A percentile compares a stretch with the other conserved stretches of the same genome.
These are phyloP conservation scores for Cyphomyrus plagiostoma DNA, from an alignment of 2,113 vertebrate species.

Conservation along the genomic window DNA sequence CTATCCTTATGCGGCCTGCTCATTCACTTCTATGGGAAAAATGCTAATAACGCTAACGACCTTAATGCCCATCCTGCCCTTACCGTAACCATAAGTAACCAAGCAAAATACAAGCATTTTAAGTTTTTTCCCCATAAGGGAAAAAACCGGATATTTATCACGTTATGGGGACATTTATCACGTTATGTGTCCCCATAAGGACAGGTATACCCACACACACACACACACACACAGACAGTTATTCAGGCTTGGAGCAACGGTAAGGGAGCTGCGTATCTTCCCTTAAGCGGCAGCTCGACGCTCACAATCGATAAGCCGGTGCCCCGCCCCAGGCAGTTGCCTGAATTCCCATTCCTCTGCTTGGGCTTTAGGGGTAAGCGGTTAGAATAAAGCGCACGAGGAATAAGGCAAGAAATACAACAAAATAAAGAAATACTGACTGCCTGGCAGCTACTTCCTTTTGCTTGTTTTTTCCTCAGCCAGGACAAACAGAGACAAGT, in stretches of 20 bases:
- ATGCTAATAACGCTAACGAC: too few species aligned
- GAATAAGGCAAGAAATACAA: background rate
- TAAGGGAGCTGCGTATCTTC: constrained; percentile 17
- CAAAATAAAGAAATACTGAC: background rate
- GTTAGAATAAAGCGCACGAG: background rate
- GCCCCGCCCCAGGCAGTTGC: constrained; percentile 18
- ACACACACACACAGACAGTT: background rate
- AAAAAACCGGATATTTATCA: too few species aligned
- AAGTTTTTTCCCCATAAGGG: too few species aligned
- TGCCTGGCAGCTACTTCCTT: background rate
- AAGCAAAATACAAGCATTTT: too few species aligned
- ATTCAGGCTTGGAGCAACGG: background rate
- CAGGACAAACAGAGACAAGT: background rate
- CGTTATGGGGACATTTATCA: too few species aligned
- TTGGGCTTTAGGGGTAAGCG: background rate
- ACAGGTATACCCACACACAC: background rate
- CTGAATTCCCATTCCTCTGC: constrained; percentile 26
- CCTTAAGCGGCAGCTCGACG: constrained; percentile 44
- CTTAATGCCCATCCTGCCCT: too few species aligned
- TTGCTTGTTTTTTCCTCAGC: background rate
- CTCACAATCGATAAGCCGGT: constrained; percentile 45
- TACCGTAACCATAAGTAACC: too few species aligned
- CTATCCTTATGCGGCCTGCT: too few species aligned
- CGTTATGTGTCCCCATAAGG: too few species aligned
- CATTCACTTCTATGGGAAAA: too few species aligned